Percentiles rank a stretch among this genome's conserved stretches.
These are phyloP conservation scores for Drosophila lowei DNA, from an alignment of 1,140 invertebrate species.

Conservation along the genomic window DNA sequence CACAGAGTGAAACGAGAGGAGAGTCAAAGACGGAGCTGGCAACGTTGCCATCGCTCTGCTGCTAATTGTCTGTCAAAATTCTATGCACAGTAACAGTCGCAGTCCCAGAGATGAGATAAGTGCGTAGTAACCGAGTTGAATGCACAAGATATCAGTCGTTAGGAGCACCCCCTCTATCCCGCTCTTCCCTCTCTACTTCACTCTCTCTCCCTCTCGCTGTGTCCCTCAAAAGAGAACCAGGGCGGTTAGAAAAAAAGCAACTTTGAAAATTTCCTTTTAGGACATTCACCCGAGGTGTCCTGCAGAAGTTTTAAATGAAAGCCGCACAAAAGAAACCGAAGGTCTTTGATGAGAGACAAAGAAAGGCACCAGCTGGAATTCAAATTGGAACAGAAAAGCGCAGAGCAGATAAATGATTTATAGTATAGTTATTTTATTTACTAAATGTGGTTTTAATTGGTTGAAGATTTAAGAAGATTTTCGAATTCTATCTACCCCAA, in stretches of 20 bases:
- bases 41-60: slow-evolving; percentile 61
- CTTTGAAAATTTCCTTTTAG: slow-evolving; percentile 20
- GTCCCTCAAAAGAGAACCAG: slow-evolving; percentile 12
- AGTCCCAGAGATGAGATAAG: slow-evolving; percentile 65
- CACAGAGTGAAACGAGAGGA: background rate
- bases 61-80: slow-evolving; percentile 80
- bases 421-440: slow-evolving; percentile 14
- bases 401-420: slow-evolving; percentile 14
- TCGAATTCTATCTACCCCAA: no score
- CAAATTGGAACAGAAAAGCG: slow-evolving; percentile 29
- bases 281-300: slow-evolving; percentile 37
- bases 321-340: slow-evolving; percentile 25
- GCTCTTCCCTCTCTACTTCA: no score
- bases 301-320: slow-evolving; percentile 27
- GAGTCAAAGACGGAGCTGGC: slow-evolving; percentile 50
- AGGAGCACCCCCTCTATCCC: background rate
- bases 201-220: background rate
- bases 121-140: slow-evolving; percentile 70
- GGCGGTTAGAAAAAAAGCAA: slow-evolving; percentile 29
- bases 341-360: slow-evolving; percentile 22
- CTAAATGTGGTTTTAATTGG: no score
- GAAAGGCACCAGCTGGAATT: slow-evolving; percentile 23
- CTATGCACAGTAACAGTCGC: slow-evolving; percentile 57
- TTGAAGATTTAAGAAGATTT: no score
- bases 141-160: slow-evolving; percentile 54